Evolutionary conservation across 2,797 vertebrate genomes (phyloP), one percentile per base, ranked within the genome.

Genomic region (Sus cebifrons): DNA sequence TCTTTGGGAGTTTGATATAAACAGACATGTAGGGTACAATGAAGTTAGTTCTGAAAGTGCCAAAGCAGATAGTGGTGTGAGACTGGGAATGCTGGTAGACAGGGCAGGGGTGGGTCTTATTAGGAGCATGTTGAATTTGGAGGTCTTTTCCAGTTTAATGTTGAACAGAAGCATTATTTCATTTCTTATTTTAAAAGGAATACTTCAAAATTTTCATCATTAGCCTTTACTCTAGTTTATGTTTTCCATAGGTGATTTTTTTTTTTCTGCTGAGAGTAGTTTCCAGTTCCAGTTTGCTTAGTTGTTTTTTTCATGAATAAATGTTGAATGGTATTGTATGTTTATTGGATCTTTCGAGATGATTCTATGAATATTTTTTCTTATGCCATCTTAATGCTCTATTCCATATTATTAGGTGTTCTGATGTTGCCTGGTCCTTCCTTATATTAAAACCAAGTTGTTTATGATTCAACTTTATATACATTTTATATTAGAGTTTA

Each of bases 401-500:
- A 2, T 27, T 74, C 21, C 86, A 36, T 75, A 70, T 83, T 49
- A 75, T 29, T 78, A 27, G 21, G 77, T 62, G 91, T 82, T 87
- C 75, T 56, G 18, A 52, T 77, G 20, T 54, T 86, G 52, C 56
- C 27, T 52, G 27, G 3, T 71, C 21, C n/a, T 87, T 86, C 86
- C 21, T 23, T 91, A 27, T 62, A 18, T 49, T 83, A 83, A 96
- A 73, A 32, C 25, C 5, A 70, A 81, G 54, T 81, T 58, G 5
- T 7, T 62, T 82, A 71, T 52, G 56, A 29, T 83, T 82, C 56
- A 60, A 32, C 56, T 87, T 74, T 75, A 9, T 32, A 60, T 60
- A 71, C 3, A 71, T 82, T 32, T 82, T 60, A 16, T 84, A 27
- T 81, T 70, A 56, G 29, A 93, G 36, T 84, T 91, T 84, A 88